Evolutionary conservation across 2,888 invertebrate genomes (phyloP).

Genomic region (Sphaeridia pumilis): DNA sequence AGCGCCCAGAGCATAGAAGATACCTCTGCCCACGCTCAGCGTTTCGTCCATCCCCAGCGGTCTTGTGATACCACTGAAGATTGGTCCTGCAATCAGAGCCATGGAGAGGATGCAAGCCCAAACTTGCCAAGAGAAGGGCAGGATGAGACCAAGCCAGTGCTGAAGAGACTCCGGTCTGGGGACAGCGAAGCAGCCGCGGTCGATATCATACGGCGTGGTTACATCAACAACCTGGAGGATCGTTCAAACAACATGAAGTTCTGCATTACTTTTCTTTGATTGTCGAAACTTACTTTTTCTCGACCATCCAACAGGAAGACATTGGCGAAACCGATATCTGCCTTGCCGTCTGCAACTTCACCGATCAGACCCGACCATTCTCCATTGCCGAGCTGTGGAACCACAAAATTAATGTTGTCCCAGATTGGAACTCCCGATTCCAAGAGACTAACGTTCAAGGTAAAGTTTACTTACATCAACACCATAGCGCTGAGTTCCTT

Average conservation of each 20-base stretch:
- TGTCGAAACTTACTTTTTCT: constrained; percentile 21
- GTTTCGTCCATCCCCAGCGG: constrained; percentile 29
- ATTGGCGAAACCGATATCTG: constrained; percentile 33
- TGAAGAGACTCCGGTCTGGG: constrained; percentile 34
- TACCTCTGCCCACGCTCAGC: constrained; percentile 26
- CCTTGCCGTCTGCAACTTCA: constrained; percentile 25
- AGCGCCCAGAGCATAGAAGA: constrained; percentile 32
- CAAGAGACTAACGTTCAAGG: no score
- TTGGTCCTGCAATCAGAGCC: constrained; percentile 34
- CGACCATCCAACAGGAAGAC: constrained; percentile 31
- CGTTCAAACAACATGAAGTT: no score
- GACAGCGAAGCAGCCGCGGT: constrained; percentile 34
- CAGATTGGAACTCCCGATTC: no score
- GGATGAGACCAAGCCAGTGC: constrained; percentile 32
- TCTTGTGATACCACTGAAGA: constrained; percentile 28
- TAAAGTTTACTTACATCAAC: constrained; percentile 26
- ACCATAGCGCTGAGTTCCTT: constrained; percentile 27
- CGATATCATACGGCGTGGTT: constrained; percentile 32
- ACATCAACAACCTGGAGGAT: constrained; percentile 33
- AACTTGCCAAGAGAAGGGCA: constrained; percentile 36
- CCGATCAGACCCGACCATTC: constrained; percentile 34
- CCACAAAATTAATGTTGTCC: no score
- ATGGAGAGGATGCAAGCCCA: constrained; percentile 34
- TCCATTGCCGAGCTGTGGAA: constrained; percentile 26
- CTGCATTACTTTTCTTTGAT: no score